Base-by-base conservation (phyloP, 30 jellyfish, hydroid and myxozoan species). In the Cassiopea andromeda region DNA sequence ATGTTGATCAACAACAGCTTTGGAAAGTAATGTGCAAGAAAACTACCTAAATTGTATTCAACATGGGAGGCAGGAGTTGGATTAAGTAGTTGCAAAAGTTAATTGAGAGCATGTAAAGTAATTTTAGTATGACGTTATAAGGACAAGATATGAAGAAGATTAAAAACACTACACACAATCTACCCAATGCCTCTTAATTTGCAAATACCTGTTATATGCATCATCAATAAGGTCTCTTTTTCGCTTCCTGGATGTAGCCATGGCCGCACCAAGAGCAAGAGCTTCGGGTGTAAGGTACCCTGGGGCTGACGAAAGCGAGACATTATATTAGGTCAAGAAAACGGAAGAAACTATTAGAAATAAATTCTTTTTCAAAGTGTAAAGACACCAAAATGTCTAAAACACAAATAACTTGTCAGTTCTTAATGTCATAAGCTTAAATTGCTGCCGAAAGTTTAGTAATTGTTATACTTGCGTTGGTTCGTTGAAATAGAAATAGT, bases 171-270 rank as follows among this genome's bases (percentile, higher is more conserved):
- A 27, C 38, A 14, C 19, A 64, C 73, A 64, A 0, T 5, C 15
- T 2, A 16, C 2, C 2, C 27, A 64, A 64, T 64, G 15, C 15
- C 15, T 16, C 8, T 64, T 64, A 14, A 13, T 64, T 69, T 19
- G 57, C 19, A 72, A 73, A 57, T 60, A 96, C 99, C 99, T 84
- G 94, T 96, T 96, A 85, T 75, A 96, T 6, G 99, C 87, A 68
- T 96, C 98, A 81, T 96, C 99, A 2, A 96, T 86, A 19, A 92
- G 92, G 74, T 96, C 99, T 75, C 99, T 66, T 60, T 89, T 92
- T 49, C 99, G 87, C 82, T 92, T 96, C 92, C 83, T 89, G 27
- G 99, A 96, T n/a, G 99, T 96, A 10, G 85, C 99, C 97, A 96
- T 96, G 72, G 98, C 99, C 12, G 98, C 94, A 5, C 99, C 99